Evolutionary conservation across 2,888 invertebrate genomes (phyloP), one percentile per base, ranked within the genome.

Genomic region (Papilio protenor): DNA sequence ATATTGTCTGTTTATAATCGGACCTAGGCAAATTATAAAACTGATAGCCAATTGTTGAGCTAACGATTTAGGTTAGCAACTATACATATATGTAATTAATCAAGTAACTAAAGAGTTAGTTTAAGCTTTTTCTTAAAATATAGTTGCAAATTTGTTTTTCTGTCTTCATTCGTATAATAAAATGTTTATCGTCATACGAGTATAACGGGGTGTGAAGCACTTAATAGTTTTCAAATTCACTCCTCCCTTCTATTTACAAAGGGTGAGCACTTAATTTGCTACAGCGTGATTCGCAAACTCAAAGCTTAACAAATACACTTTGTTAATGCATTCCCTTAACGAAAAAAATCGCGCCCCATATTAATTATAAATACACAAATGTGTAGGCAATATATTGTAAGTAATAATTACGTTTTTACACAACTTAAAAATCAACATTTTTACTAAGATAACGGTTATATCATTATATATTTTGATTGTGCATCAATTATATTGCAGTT

Each of bases 251-350:
- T 86, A 84, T 89, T 89, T 87, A 85, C 83, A 83, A 82, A 86
- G 88, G 89, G 90, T 81, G 89, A 88, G 87, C 87, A 89, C 87
- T 89, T 90, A 93, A 93, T 94, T 94, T 92, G 92, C 90, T 91
- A 82, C 87, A 90, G 91, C 86, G 89, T 90, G 91, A 93, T 92
- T 92, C 88, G 90, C 91, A 90, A 92, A 91, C 88, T 89, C 80
- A 78, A 64, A 33, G 40, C 73, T 47, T 52, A 71, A 47, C 71
- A 55, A 64, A 59, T 70, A 52, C 69, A 49, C 69, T 74, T 59
- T 77, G 69, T 74, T 12, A 47, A 72, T 57, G 33, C 23, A 72
- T 55, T 72, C 55, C 27, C 55, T 33, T 72, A 23, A 49, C 23
- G 27, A 33, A 55, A 72, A n/a, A 71, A 10, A 49, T 23, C 18